Conservation (phyloP, 2,888 invertebrate genomes). For the Scaptomyza tumidula region DNA sequence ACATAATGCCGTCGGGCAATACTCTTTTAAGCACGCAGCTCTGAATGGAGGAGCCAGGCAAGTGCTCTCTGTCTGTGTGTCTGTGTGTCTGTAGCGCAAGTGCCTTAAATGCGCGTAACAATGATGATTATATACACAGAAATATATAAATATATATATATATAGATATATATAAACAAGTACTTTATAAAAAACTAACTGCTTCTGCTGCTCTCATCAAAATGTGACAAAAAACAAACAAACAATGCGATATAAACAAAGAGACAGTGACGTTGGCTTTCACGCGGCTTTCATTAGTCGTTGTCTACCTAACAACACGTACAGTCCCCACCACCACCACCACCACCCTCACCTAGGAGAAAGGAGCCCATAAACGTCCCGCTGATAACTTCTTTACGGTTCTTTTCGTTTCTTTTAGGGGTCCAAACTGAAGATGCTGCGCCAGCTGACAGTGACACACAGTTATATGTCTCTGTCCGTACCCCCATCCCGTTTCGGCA, state of each 20-base stretch:
- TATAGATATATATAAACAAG: constrained; percentile 13
- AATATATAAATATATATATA: constrained; percentile 22
- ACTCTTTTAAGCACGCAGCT: constrained; percentile 79
- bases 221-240: constrained; percentile 64
- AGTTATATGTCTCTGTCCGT: background rate
- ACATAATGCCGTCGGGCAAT: constrained; percentile 82
- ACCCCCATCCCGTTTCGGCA: background rate
- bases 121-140: constrained; percentile 61
- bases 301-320: constrained; percentile 21
- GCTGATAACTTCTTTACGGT: constrained; percentile 76
- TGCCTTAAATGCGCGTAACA: constrained; percentile 73
- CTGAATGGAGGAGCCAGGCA: constrained; percentile 46
- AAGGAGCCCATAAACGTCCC: constrained; percentile 54
- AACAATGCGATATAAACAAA: constrained; percentile 56
- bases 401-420: constrained; percentile 21
- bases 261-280: constrained; percentile 50
- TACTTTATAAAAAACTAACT: constrained; percentile 30
- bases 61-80: constrained; percentile 16
- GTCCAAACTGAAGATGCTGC: constrained; percentile 49
- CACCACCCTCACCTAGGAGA: no score
- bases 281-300: constrained; percentile 62
- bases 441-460: constrained; percentile 29
- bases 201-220: constrained; percentile 53
- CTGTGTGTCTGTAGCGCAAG: constrained; percentile 63
- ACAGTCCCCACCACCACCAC: background rate